These are phyloP conservation scores for Meganola albula DNA, from an alignment of 2,888 invertebrate species.

Conservation along the genomic window DNA sequence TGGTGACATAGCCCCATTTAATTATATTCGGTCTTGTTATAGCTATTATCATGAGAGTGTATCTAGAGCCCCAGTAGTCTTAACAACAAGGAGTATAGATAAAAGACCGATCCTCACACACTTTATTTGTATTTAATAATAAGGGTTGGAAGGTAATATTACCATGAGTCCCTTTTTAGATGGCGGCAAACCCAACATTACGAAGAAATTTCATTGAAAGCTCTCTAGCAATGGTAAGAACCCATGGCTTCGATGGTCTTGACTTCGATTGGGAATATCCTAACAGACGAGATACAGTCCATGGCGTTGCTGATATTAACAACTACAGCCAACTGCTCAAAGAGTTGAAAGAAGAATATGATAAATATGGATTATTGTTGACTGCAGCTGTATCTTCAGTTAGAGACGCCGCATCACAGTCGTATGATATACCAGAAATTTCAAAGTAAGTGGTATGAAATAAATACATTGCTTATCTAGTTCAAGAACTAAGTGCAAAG, in stretches of 20 bases:
- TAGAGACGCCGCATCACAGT: constrained; percentile 57
- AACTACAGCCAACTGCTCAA: constrained; percentile 74
- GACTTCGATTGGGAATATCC: constrained; percentile 88
- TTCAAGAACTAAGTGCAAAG: too few species aligned
- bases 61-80: too few species aligned
- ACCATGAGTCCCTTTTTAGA: too few species aligned
- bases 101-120: too few species aligned
- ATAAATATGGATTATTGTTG: constrained; percentile 67
- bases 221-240: constrained; percentile 69
- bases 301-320: constrained; percentile 58
- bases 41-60: too few species aligned
- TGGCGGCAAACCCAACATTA: constrained; percentile 53
- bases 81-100: too few species aligned
- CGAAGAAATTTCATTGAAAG: constrained; percentile 77
- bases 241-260: constrained; percentile 82
- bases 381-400: constrained; percentile 80
- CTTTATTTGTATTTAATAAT: too few species aligned
- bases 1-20: too few species aligned
- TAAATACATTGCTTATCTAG: too few species aligned
- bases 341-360: constrained; percentile 76
- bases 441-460: constrained; percentile 53
- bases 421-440: constrained; percentile 79
- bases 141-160: too few species aligned
- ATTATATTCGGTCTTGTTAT: too few species aligned
- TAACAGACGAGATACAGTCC: constrained; percentile 68